These are phyloP conservation scores for Alloscopus bannaensis DNA, from an alignment of 2,888 invertebrate genomes.

Conservation along the genomic window DNA sequence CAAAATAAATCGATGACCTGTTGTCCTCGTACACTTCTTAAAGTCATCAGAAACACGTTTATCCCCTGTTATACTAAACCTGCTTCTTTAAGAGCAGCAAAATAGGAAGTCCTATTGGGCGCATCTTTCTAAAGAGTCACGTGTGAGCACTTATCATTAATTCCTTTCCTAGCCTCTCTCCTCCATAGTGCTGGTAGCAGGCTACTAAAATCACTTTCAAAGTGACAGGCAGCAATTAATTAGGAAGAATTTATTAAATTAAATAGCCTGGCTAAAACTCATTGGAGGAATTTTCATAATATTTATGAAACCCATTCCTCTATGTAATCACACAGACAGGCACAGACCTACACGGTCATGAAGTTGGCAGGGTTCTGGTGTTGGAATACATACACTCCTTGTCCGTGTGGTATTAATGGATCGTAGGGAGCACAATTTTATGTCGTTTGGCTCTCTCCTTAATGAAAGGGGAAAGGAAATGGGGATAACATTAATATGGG, in stretches of 20 bases:
- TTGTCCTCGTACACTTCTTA: neutral
- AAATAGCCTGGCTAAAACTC: constrained; percentile 48
- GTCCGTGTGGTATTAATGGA: too few relatives aligned
- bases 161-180: constrained; percentile 19
- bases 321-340: neutral
- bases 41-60: too few relatives aligned
- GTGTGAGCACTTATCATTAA: constrained; percentile 45
- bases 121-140: too few relatives aligned
- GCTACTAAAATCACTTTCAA: constrained; percentile 53
- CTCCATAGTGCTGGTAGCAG: constrained; percentile 29
- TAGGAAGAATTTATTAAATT: constrained; percentile 59
- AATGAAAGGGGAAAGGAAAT: constrained; percentile 52
- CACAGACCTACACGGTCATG: neutral
- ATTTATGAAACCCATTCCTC: constrained; percentile 46
- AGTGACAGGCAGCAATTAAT: constrained; percentile 60
- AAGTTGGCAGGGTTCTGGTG: neutral
- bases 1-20: neutral
- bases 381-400: neutral
- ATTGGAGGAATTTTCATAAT: constrained; percentile 51
- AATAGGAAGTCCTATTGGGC: too few relatives aligned
- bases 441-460: constrained; percentile 10
- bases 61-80: too few relatives aligned
- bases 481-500: constrained; percentile 42
- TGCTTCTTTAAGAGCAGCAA: too few relatives aligned
- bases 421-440: constrained; percentile 5